Evolutionary conservation across 2,113 vertebrate genomes (phyloP), one percentile per base, ranked within the genome.

Genomic region (Bos javanicus): DNA sequence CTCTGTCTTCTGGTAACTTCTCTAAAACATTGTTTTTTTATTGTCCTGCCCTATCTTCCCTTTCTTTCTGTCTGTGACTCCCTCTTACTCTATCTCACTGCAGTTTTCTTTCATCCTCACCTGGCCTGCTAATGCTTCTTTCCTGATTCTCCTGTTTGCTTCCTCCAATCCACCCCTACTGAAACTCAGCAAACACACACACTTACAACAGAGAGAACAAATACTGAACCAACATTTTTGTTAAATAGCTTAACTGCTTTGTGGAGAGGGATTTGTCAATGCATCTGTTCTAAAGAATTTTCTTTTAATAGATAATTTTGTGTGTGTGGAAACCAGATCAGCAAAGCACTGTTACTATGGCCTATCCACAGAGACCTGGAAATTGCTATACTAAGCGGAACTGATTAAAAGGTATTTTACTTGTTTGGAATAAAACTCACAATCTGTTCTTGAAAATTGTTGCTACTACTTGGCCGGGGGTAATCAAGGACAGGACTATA

Each of bases 201-300:
- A 85, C 57, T 56, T 83, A 89, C 26, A 95, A 84, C 64, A 92
- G 80, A 84, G 5, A 95, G 86, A 98, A 94, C 80, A 97, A 98
- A 97, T 84, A 98, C 97, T 91, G 95, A 97, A 97, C 93, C 93
- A 97, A 97, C 74, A 60, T 91, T 98, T 98, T 98, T 92, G 96
- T 97, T 97, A 98, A 98, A 97, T 84, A 97, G 96, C 89, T 96
- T 96, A 90, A 93, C 95, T 97, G 93, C 96, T 94, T 98, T 96
- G 95, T 93, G 96, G 94, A 98, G 95, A 96, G 90, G 91, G 98
- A 98, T 97, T 97, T 98, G 94, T 98, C 97, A 97, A 94, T 98
- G 97, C 97, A 98, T 98, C 94, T 98, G 97, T 97, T 98, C 80
- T 97, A 98, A 94, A 97, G 80, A 59, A 90, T 98, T 98, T 98